A percentile compares a stretch with the other conserved stretches of the same genome.
phyloP scores from a whole-genome alignment of 64 coral and sea anemone genomes.

The Montipora foliosa region DNA sequence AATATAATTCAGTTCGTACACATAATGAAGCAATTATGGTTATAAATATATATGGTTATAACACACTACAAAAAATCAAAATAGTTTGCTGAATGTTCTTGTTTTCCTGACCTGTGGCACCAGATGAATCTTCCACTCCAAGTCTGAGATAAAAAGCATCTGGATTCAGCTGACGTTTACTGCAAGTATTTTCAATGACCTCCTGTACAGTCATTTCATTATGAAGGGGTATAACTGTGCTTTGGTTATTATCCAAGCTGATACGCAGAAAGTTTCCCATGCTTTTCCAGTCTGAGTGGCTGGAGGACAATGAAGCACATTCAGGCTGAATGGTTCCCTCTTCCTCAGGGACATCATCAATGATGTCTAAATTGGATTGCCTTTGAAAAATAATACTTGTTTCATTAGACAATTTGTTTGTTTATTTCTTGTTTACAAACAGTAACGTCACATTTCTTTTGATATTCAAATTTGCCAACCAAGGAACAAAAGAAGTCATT shows the following conservation, averaged over 20 bases:
- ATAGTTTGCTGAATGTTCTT: too few relatives aligned
- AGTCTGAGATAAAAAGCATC: conserved; percentile 86
- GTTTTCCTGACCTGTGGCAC: conserved; percentile 57
- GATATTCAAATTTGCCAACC: too few relatives aligned
- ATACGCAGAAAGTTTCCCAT: conserved; percentile 93
- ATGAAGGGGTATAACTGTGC: conserved; percentile 82
- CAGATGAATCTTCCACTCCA: conserved; percentile 74
- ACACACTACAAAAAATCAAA: neutral
- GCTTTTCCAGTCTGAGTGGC: conserved; percentile 91
- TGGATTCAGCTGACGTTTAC: conserved; percentile 88
- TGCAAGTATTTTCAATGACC: conserved; percentile 79
- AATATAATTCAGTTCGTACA: too few relatives aligned
- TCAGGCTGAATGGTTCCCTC: conserved; percentile 26
- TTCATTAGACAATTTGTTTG: too few relatives aligned
- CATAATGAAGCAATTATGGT: too few relatives aligned
- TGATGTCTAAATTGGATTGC: conserved; percentile 67
- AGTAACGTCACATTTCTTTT: too few relatives aligned
- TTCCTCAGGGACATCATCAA: conserved; percentile 70
- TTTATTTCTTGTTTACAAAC: too few relatives aligned
- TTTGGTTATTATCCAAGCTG: conserved; percentile 77
- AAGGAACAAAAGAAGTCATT: too few relatives aligned
- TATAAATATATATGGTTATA: too few relatives aligned
- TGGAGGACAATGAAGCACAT: conserved; percentile 64
- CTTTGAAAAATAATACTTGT: neutral
- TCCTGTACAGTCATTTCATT: conserved; percentile 88